Percentiles rank a stretch among this genome's conserved stretches.
Conservation (phyloP, 2,113 vertebrate species). For the Antechinus flavipes region DNA sequence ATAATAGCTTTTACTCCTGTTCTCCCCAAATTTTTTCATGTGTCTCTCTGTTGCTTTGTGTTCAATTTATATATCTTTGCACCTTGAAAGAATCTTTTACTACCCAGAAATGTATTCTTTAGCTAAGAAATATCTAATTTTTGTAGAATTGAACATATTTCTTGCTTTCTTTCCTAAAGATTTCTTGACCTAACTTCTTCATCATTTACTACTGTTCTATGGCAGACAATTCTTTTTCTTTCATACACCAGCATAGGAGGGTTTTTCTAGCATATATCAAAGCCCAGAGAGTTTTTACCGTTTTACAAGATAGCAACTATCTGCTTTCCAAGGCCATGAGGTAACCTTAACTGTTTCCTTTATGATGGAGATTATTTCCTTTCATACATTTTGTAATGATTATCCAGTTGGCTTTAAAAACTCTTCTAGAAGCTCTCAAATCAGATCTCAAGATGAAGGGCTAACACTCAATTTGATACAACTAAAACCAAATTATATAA, state of each 20-base stretch:
- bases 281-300: neutral
- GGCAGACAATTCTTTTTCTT: neutral
- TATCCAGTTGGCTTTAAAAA: neutral
- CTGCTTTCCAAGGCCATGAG: neutral
- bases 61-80: neutral
- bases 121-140: neutral
- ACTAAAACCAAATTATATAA: slow-evolving; percentile 14
- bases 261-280: neutral
- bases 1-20: neutral
- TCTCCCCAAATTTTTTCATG: neutral
- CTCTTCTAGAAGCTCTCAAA: neutral
- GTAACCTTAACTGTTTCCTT: neutral
- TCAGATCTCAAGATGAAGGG: neutral
- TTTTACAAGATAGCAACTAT: neutral
- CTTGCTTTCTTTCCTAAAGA: neutral
- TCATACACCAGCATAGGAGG: neutral
- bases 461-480: neutral
- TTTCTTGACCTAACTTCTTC: neutral
- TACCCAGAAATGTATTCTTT: neutral
- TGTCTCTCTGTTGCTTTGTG: neutral
- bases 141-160: neutral
- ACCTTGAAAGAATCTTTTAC: neutral
- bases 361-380: neutral
- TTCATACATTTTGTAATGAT: neutral
- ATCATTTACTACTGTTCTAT: neutral